phyloP scores from a whole-genome alignment of 2,888 invertebrate species.

The Villa cingulata region DNA sequence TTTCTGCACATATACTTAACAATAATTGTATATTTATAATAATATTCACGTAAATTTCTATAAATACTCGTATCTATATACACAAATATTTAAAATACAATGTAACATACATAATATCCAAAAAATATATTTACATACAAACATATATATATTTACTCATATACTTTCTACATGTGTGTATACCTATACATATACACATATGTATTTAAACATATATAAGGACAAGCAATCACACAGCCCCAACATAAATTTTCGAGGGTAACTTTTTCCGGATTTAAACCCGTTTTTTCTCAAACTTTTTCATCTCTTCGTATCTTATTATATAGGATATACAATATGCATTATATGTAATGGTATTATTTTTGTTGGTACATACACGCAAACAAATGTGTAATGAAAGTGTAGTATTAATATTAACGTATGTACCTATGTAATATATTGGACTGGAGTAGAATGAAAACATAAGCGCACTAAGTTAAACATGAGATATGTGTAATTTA shows the following conservation, averaged over 20 bases:
- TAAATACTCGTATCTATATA: constrained; percentile 11
- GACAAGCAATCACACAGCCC: constrained; percentile 21
- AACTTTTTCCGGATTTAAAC: constrained; percentile 9
- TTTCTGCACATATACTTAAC: neutral
- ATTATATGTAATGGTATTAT: too few species aligned
- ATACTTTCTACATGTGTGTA: constrained; percentile 5
- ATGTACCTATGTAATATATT: too few species aligned
- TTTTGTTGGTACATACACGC: too few species aligned
- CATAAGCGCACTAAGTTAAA: neutral
- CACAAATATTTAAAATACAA: too few species aligned
- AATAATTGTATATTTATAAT: neutral
- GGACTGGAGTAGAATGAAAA: neutral
- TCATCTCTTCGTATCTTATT: neutral
- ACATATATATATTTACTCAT: too few species aligned
- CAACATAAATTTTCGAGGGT: constrained; percentile 17
- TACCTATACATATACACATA: constrained; percentile 2
- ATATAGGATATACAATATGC: too few species aligned
- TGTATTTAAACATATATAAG: constrained; percentile 7
- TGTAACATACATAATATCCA: too few species aligned
- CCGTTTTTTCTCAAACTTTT: constrained; percentile 2
- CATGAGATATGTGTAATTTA: constrained; percentile 6
- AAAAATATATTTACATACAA: too few species aligned
- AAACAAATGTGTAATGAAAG: too few species aligned
- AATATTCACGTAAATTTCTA: neutral
- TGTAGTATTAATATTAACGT: too few species aligned